Evolutionary conservation across 2,797 vertebrate species (phyloP), one percentile per base, ranked within the genome.

Genomic region (Urocyon cinereoargenteus): DNA sequence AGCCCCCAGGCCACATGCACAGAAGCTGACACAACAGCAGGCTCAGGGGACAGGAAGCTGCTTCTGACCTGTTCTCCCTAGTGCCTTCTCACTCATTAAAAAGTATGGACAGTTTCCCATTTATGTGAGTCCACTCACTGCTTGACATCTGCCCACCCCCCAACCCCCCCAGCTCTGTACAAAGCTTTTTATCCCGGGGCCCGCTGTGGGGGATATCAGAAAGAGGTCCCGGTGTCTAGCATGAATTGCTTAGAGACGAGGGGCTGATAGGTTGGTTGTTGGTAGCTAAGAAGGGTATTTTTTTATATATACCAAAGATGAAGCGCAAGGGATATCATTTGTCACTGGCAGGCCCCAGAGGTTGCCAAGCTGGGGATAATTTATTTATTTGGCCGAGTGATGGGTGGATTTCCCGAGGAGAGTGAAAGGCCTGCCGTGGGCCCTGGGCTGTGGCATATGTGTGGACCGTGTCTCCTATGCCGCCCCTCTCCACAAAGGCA

Each of bases 11-110:
- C 92, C 90, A 96, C 97, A 97, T 66, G 61, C 31, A 31, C 64
- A 40, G 62, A 97, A 70, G 88, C 6, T 84, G 94, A 92, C 87
- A 97, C 87, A 97, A 83, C 40, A 34, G 88, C 82, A 89, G 93
- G 83, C 96, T 91, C 96, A 36, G 68, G 96, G 91, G 97, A 95
- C 85, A 51, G 93, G 86, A 81, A 31, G 62, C 53, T 3, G 11
- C 86, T 96, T 97, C 95, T 97, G 97, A 90, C 84, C 92, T 51
- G 59, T 49, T 97, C 96, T 94, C 59, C 68, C 87, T 6, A 66
- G 93, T 3, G 26, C 82, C 72, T 95, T 97, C 95, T 92, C 91
- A 75, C 97, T 97, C 97, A 97, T 97, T 98, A 97, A 96, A 97
- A 97, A 97, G 83, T 91, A 93, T 34, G 93, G 94, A 72, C 34